These are phyloP conservation scores for Rhagium mordax DNA, from an alignment of 2,888 invertebrate species.

Conservation along the genomic window DNA sequence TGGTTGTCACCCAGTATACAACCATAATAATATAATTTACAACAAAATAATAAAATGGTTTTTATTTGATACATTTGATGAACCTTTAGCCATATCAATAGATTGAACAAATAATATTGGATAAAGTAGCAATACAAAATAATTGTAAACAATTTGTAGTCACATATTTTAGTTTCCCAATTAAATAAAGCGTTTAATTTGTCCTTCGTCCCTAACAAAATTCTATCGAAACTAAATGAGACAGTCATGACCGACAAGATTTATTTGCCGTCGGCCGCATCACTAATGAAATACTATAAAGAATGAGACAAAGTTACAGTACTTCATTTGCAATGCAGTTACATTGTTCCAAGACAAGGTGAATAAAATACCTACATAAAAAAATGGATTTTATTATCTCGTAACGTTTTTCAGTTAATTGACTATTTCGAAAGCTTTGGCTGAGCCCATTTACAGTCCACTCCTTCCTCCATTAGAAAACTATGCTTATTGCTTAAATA, in stretches of 20 bases:
- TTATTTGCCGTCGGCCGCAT: neutral
- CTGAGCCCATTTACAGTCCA: neutral
- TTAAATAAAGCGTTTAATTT: neutral
- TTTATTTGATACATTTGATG: no score
- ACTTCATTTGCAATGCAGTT: neutral
- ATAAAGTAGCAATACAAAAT: no score
- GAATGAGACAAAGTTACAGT: neutral
- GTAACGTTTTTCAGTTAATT: neutral
- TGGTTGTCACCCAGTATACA: no score
- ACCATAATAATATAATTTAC: no score
- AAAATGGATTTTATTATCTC: neutral
- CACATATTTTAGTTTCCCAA: neutral
- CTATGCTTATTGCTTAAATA: constrained; percentile 2
- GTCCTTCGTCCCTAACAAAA: neutral
- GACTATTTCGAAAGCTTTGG: neutral
- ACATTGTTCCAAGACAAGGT: neutral
- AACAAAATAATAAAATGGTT: no score
- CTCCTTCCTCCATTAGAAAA: neutral
- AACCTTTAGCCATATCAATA: no score
- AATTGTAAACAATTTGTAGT: no score
- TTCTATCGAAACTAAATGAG: neutral
- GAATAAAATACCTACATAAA: neutral
- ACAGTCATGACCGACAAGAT: neutral
- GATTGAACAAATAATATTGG: no score
- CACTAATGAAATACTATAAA: neutral